Evolutionary conservation across 2,797 vertebrate genomes (phyloP), one percentile per base, ranked within the genome.

Genomic region (Siniperca scherzeri): DNA sequence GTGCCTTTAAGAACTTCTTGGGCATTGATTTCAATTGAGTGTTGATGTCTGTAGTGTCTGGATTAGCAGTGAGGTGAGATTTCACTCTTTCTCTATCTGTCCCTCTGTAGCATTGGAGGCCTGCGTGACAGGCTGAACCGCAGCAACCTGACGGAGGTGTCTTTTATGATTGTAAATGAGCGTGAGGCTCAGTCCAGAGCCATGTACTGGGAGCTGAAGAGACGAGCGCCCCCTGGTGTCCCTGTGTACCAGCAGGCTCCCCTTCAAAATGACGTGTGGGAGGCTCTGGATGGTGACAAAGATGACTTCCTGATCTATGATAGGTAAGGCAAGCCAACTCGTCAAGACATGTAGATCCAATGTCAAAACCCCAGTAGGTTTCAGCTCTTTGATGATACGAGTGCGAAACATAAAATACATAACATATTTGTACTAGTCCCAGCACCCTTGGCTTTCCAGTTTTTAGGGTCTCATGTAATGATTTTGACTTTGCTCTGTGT

Each of bases 151-250:
- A 94, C 90, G 0, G 70, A 90, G 0, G 90, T 97, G 70, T 95
- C 87, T 50, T 97, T 95, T 85, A 79, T 98, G 87, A 96, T 98
- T 0, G 67, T 98, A 9, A 98, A 98, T 1, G 96, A 98, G 90
- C 96, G 90, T 33, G 95, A 95, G 0, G 88, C 94, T 0, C 56
- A 70, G 1, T 97, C 97, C 90, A 95, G 96, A 1, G 94, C 93
- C 59, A 96, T 97, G 96, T 95, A 95, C 11, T 93, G 95, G 91
- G 95, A 97, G 90, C 95, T 98, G 92, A 89, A 88, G 92, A 95
- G 92, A 59, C 94, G 89, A 13, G 94, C 95, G 0, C 96, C 98
- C 0, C 19, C 86, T 0, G 96, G 83, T 0, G 88, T 98, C 10
- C 94, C 95, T 0, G 97, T 98, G 17, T 95, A 96, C 86, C 96